Conservation (phyloP, 1,140 invertebrate species). For the Pemphigus obesinymphae region DNA sequence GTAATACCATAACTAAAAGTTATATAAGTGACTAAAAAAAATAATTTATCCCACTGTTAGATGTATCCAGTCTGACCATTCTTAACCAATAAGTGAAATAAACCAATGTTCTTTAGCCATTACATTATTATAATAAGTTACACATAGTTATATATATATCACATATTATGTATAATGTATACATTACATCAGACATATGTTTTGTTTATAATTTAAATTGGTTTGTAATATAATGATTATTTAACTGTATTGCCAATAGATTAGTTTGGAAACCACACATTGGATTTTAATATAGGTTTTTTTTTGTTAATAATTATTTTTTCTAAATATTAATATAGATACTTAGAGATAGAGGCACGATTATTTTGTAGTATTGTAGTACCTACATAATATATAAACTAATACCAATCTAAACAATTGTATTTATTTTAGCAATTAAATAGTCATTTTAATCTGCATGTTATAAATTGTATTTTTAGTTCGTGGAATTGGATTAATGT, state of each 20-base stretch:
- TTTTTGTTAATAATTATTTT: neutral
- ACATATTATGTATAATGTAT: too few species aligned
- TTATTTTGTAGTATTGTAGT: neutral
- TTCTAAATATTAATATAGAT: neutral
- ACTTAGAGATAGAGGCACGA: neutral
- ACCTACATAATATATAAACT: neutral
- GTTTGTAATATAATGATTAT: neutral
- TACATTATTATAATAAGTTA: too few species aligned
- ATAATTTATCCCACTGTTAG: neutral
- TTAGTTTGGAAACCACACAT: neutral
- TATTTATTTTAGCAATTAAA: neutral
- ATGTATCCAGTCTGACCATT: constrained; percentile 1
- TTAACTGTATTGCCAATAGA: too few species aligned
- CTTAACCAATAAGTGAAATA: neutral
- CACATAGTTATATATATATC: too few species aligned
- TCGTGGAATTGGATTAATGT: neutral
- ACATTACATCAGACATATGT: neutral
- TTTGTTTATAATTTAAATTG: neutral
- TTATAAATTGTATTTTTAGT: neutral
- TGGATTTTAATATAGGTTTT: neutral
- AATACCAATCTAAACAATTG: neutral
- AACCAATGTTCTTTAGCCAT: neutral
- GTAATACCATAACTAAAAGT: neutral
- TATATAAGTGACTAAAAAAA: neutral
- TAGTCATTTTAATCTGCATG: neutral